These are phyloP conservation scores for Pentalonia nigronervosa DNA, from an alignment of 1,140 invertebrate species.

Conservation along the genomic window DNA sequence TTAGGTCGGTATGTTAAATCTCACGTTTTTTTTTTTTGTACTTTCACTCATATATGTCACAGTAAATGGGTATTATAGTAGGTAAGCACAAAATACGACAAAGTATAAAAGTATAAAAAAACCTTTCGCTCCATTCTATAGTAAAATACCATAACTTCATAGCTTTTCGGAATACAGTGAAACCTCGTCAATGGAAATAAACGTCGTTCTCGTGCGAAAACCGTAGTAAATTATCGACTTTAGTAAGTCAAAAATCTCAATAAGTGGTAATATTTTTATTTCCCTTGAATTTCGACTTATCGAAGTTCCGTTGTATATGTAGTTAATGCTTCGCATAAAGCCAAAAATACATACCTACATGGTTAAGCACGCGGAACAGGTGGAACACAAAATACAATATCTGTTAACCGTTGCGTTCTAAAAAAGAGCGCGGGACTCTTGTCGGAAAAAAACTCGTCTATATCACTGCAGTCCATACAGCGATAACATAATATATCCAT, in stretches of 20 bases:
- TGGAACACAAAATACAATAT: background rate
- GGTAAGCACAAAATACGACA: background rate
- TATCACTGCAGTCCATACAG: background rate
- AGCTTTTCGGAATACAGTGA: no score
- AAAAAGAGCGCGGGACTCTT: background rate
- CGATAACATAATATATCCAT: background rate
- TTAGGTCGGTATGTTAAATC: background rate
- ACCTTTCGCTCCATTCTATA: background rate
- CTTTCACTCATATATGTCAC: background rate
- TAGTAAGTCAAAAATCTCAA: no score
- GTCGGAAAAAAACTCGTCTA: background rate
- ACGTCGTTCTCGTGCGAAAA: no score
- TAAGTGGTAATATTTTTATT: no score
- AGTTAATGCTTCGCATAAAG: background rate
- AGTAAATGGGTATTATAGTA: background rate
- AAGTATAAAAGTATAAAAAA: background rate
- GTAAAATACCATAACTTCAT: no score
- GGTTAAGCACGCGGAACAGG: no score
- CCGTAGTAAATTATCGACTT: no score
- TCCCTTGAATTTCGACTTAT: no score
- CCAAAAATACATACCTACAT: background rate
- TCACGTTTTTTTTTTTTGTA: background rate
- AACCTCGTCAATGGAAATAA: no score
- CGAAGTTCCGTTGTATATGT: no score
- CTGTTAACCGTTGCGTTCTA: background rate